Percentiles rank a stretch among this genome's conserved stretches.
phyloP scores from a whole-genome alignment of 2,888 invertebrate genomes.

The Arrhopalites spinosus region DNA sequence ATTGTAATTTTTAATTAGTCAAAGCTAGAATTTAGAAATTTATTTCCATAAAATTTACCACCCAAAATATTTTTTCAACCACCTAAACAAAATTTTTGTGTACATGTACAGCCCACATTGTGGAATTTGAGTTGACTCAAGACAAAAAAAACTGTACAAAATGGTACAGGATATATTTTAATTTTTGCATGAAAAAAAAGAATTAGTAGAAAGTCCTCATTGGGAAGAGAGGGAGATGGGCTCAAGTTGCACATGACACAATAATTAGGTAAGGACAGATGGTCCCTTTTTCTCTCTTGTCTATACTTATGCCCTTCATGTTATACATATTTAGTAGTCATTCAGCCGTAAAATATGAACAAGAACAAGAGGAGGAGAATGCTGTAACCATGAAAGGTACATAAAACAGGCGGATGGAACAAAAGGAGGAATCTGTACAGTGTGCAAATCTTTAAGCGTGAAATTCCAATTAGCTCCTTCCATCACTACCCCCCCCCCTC shows the following conservation, averaged over 20 bases:
- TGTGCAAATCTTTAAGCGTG: constrained; percentile 21
- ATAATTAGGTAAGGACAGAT: constrained; percentile 25
- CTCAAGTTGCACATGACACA: constrained; percentile 7
- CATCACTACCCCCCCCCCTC: background rate
- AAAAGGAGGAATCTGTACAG: constrained; percentile 8
- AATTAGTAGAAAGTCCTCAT: no score
- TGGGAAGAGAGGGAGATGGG: no score
- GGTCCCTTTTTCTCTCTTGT: background rate
- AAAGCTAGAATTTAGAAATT: no score
- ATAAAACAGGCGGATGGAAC: constrained; percentile 8
- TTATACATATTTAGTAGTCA: background rate
- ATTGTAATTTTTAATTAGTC: no score
- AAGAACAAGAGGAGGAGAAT: background rate
- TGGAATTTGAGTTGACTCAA: no score
- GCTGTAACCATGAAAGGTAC: background rate
- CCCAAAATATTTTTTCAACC: no score
- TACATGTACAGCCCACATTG: no score
- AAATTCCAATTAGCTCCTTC: constrained; percentile 27
- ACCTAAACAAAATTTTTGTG: no score
- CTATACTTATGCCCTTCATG: background rate
- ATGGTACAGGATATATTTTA: no score
- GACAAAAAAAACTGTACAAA: no score
- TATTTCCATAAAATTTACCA: no score
- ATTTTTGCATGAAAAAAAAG: no score
- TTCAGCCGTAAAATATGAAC: constrained; percentile 20